These are phyloP conservation scores for Parnassius smintheus DNA, from an alignment of 2,888 invertebrate species.

Conservation along the genomic window DNA sequence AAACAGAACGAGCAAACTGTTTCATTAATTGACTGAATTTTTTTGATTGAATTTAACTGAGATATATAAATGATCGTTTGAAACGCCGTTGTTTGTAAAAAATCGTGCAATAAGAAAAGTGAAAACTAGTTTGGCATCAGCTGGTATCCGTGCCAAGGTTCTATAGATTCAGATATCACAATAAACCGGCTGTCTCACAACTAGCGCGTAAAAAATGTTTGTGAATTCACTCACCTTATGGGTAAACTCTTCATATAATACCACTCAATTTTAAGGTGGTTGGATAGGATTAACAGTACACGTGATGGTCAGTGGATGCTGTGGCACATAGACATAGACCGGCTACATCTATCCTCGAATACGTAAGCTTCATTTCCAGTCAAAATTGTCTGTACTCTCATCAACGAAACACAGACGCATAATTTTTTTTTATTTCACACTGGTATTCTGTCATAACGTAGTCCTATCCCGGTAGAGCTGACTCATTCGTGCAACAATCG, in stretches of 20 bases:
- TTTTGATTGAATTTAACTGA: neutral
- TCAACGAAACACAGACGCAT: too few relatives aligned
- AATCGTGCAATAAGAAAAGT: slow-evolving; percentile 28
- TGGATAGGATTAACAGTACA: too few relatives aligned
- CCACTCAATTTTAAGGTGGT: too few relatives aligned
- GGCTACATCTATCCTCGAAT: too few relatives aligned
- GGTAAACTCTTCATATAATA: neutral
- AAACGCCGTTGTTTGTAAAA: slow-evolving; percentile 20
- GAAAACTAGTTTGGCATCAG: slow-evolving; percentile 32
- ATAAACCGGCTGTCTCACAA: slow-evolving; percentile 34
- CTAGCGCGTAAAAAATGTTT: slow-evolving; percentile 5
- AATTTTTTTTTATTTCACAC: too few relatives aligned
- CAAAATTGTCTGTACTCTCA: too few relatives aligned
- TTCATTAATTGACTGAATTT: slow-evolving; percentile 1
- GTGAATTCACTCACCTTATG: neutral
- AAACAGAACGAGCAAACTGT: slow-evolving; percentile 19
- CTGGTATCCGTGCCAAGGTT: slow-evolving; percentile 43
- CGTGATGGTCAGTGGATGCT: too few relatives aligned
- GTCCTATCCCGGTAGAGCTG: too few relatives aligned
- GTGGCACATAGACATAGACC: too few relatives aligned
- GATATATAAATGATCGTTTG: slow-evolving; percentile 21
- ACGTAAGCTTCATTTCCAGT: too few relatives aligned
- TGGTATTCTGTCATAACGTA: too few relatives aligned
- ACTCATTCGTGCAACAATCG: too few relatives aligned
- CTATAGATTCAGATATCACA: slow-evolving; percentile 38